A percentile compares a stretch with the other conserved stretches of the same genome.
phyloP scores from a whole-genome alignment of 2,113 vertebrate species.

The Triplophysa dalaica region DNA sequence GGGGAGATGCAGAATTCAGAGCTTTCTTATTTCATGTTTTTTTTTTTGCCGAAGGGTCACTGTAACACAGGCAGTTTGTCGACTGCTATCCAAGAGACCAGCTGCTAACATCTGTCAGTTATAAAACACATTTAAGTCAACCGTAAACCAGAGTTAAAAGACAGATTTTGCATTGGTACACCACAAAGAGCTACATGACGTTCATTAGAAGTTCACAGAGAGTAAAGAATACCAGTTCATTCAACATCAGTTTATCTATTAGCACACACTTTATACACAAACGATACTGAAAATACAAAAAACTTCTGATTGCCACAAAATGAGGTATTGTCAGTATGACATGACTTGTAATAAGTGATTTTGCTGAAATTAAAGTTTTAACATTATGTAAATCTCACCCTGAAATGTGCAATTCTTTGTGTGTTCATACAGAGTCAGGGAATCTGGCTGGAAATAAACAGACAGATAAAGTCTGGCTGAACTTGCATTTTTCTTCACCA shows the following conservation, averaged over 20 bases:
- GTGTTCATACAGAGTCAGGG: background rate
- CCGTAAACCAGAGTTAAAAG: conserved; percentile 13
- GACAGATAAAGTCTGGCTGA: background rate
- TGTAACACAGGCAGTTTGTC: background rate
- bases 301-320: conserved; percentile 12
- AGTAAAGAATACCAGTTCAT: conserved; percentile 5
- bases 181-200: conserved; percentile 26
- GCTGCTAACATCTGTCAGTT: conserved; percentile 35
- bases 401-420: too few relatives aligned
- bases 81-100: conserved; percentile 18
- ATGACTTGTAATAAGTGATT: background rate
- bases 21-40: too few relatives aligned
- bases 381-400: too few relatives aligned
- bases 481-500: background rate
- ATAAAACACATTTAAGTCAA: conserved; percentile 23
- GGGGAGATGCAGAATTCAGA: too few relatives aligned
- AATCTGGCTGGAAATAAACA: background rate
- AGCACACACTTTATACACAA: conserved; percentile 1
- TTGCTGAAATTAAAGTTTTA: background rate
- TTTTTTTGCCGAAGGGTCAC: background rate
- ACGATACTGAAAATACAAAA: conserved; percentile 13
- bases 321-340: background rate
- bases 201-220: conserved; percentile 34
- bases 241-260: conserved; percentile 1
- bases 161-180: conserved; percentile 2